Evolutionary conservation across 1,140 invertebrate genomes (phyloP).

Genomic region (Dolichoris vasculosae): DNA sequence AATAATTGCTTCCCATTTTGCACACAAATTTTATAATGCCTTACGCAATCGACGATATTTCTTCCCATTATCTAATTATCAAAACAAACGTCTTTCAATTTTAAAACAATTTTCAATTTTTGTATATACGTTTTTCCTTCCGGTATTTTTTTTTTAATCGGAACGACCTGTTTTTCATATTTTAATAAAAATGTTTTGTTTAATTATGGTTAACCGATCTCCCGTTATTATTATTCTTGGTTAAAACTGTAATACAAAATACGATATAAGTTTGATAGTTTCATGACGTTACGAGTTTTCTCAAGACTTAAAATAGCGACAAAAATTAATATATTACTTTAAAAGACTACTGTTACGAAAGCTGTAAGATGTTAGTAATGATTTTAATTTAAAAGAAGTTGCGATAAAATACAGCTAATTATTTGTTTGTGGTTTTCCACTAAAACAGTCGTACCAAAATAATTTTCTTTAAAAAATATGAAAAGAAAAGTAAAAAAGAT

Average conservation of each 20-base stretch:
- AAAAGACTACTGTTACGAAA: background rate
- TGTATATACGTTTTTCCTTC: no score
- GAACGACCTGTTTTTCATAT: no score
- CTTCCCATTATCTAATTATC: background rate
- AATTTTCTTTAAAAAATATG: background rate
- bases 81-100: background rate
- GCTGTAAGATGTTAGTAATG: background rate
- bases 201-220: no score
- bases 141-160: no score
- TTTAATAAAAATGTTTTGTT: no score
- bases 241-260: no score
- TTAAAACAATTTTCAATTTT: background rate
- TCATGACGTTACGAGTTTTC: no score
- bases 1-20: no score
- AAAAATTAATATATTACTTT: background rate
- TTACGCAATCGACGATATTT: background rate
- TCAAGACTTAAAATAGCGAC: no score
- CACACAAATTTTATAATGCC: no score
- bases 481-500: background rate
- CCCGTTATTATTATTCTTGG: no score
- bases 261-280: no score
- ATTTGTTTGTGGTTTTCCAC: background rate
- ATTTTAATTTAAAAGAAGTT: background rate
- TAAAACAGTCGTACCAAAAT: background rate
- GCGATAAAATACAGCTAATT: background rate